Percentiles rank a stretch among this genome's conserved stretches.
These are phyloP conservation scores for Cotesia chilonis DNA, from an alignment of 1,140 invertebrate genomes.

Conservation along the genomic window DNA sequence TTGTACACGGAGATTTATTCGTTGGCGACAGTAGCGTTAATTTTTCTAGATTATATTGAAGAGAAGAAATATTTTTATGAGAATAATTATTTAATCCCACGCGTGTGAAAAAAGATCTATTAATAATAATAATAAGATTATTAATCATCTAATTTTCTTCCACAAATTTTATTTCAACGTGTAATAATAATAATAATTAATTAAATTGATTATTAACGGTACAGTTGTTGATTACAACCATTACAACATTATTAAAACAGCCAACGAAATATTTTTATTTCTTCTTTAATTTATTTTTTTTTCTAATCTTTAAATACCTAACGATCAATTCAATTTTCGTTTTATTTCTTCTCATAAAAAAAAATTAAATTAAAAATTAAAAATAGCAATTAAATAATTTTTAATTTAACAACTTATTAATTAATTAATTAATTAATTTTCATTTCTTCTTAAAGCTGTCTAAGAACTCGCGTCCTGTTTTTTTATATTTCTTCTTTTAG, in stretches of 20 bases:
- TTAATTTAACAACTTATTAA: constrained; percentile 54
- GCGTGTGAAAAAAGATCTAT: constrained; percentile 23
- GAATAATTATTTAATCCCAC: constrained; percentile 24
- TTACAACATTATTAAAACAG: constrained; percentile 60
- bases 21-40: constrained; percentile 24
- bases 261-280: constrained; percentile 58
- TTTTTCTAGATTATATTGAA: background rate
- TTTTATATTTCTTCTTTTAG: constrained; percentile 28
- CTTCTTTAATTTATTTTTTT: constrained; percentile 5
- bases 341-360: constrained; percentile 5
- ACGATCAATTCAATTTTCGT: background rate
- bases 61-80: constrained; percentile 1
- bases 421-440: constrained; percentile 51
- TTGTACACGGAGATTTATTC: constrained; percentile 5
- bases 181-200: constrained; percentile 32
- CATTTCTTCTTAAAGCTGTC: constrained; percentile 61
- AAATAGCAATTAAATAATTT: constrained; percentile 16
- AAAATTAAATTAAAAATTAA: too few species aligned
- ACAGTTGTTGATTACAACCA: constrained; percentile 44
- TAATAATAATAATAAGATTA: constrained; percentile 12
- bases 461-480: constrained; percentile 59
- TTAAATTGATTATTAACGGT: constrained; percentile 41
- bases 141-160: constrained; percentile 25
- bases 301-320: constrained; percentile 2
- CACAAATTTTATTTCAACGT: constrained; percentile 34